Base-by-base conservation (phyloP, 2,113 vertebrate species). In the Passer montanus region DNA sequence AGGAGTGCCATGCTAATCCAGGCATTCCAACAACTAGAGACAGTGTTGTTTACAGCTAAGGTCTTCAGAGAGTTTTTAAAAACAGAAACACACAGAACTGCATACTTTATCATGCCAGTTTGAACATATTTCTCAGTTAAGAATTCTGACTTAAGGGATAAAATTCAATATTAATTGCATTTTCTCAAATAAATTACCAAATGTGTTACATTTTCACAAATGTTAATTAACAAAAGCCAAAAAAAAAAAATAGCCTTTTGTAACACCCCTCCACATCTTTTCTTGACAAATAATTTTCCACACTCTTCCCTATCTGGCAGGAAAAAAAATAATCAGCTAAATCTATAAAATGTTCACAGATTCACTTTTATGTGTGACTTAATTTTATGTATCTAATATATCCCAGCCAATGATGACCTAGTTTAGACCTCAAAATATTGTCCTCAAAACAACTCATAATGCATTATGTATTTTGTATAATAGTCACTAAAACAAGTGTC, bases 1-100 rank as follows among this genome's bases (percentile, higher is more conserved):
- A 13, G 28, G 9, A 94, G 4, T 43, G 11, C 8, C 27, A 46
- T 0, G 0, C 9, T 70, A 47, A 67, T 59, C 50, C 55, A 63
- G 13, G 10, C 41, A 35, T 21, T 94, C 43, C 47, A 39, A 41
- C 13, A 74, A 9, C 23, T 26, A 50, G 6, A 49, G 7, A 31
- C 13, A 44, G 11, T 18, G 7, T 23, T 11, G 0, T 63, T 72
- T 87, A 33, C 0, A 0, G 24, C 10, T 59, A 11, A 27, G 9
- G 4, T 55, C 11, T 81, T 50, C 28, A 66, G 31, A 70, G 10
- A 41, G 9, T 22, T 70, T 83, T 86, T 46, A 79, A 22, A 59
- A 59, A 35, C 56, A 35, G 22, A 59, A 59, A 4, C 41, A 24
- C 30, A 60, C 30, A 35, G 35, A 83, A 30, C 10, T 62, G 14